Evolutionary conservation across 2,888 invertebrate genomes (phyloP).

Genomic region (Candidula unifasciata): DNA sequence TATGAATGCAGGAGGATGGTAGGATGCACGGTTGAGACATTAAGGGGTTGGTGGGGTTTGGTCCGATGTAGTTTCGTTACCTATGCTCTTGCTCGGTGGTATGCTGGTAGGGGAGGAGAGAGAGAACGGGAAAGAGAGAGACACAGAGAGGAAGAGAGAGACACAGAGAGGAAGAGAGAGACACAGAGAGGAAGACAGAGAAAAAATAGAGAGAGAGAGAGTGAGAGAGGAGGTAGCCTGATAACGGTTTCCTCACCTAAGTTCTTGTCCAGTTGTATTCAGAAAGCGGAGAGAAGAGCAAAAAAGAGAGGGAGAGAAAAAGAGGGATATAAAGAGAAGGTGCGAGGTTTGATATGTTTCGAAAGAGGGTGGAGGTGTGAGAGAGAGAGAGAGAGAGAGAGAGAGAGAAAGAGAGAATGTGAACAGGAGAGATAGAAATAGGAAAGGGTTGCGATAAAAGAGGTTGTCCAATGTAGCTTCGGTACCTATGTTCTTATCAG

Average conservation of each 20-base stretch:
- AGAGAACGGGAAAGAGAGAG: not conserved
- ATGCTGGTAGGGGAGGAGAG: not conserved
- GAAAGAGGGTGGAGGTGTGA: not conserved
- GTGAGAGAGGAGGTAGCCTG: too few species aligned
- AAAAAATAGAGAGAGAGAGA: too few species aligned
- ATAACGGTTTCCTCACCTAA: too few species aligned
- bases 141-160: not conserved
- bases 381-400: constrained; percentile 10
- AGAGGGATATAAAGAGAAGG: too few species aligned
- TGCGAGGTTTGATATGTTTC: too few species aligned
- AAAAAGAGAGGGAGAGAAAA: too few species aligned
- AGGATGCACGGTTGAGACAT: not conserved
- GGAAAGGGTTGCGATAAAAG: too few species aligned
- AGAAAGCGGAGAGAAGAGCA: too few species aligned
- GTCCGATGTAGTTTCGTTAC: not conserved
- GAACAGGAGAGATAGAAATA: not conserved
- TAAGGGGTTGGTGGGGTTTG: not conserved
- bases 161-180: not conserved
- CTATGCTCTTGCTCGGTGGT: not conserved
- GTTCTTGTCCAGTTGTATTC: too few species aligned
- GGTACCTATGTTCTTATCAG: too few species aligned
- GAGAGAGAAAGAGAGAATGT: not conserved
- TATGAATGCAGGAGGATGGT: not conserved
- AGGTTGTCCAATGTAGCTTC: too few species aligned
- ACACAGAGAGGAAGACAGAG: not conserved